Conservation (phyloP, 2,888 invertebrate species). For the Acleris cristana region DNA sequence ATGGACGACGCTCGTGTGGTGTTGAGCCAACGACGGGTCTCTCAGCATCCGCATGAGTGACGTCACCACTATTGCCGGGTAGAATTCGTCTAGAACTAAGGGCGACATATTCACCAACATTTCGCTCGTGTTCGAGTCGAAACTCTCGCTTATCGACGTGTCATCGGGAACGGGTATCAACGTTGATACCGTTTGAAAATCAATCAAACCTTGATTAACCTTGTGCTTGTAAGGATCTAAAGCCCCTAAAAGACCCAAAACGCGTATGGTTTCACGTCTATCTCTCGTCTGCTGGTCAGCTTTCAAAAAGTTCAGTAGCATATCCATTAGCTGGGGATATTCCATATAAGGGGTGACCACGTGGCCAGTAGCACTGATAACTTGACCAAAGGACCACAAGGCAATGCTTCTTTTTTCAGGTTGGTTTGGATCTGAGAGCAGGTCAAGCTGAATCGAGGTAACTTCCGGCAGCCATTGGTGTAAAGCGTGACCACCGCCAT, state of each 20-base stretch:
- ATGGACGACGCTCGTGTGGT: constrained; percentile 97
- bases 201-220: constrained; percentile 96
- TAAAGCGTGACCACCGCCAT: constrained; percentile 93
- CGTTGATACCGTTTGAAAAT: constrained; percentile 91
- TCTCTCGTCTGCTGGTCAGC: constrained; percentile 96
- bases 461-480: constrained; percentile 95
- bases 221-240: constrained; percentile 99
- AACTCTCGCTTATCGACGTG: constrained; percentile 84
- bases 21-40: constrained; percentile 94
- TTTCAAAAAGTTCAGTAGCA: constrained; percentile 96
- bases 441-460: constrained; percentile 94
- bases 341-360: constrained; percentile 97
- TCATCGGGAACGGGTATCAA: constrained; percentile 90
- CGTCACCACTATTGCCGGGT: constrained; percentile 97
- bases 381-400: constrained; percentile 97
- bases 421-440: constrained; percentile 97
- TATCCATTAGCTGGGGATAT: constrained; percentile 95
- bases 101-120: constrained; percentile 97
- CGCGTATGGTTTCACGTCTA: constrained; percentile 94
- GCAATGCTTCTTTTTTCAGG: constrained; percentile 97
- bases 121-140: constrained; percentile 90
- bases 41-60: constrained; percentile 97
- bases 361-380: constrained; percentile 97
- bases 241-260: constrained; percentile 97
- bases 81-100: constrained; percentile 96